Base-by-base conservation (phyloP, 2,113 vertebrate species). In the Melanerpes formicivorus region DNA sequence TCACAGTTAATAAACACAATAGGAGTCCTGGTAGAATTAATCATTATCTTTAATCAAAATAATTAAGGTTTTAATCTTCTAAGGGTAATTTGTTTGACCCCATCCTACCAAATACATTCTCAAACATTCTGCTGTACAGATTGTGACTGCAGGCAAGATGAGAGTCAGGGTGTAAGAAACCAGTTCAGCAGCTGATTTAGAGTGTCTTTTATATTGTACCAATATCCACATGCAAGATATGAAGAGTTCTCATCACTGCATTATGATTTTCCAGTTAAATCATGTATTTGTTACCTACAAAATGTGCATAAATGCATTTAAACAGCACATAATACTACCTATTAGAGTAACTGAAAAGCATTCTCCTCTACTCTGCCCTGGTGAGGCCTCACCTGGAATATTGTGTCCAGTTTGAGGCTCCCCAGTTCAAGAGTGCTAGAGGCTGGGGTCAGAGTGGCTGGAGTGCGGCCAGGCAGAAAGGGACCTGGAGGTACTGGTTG, bases 1-100 rank as follows among this genome's bases (percentile, higher is more conserved):
- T 83, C 81, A 74, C 74, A 69, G 70, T 94, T 95, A 90, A 86
- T 80, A 95, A 91, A 83, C 75, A 93, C 65, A 84, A 55, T 77
- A 93, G 63, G 42, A 89, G 30, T 32, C 59, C 74, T 40, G 40
- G 52, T 37, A 89, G 75, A 91, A 79, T 93, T 90, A 79, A 93
- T 88, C 69, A 87, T 81, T 72, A 62, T 62, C 78, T 93, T 94
- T 92, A 90, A 95, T 94, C 77, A 93, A 96, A 95, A 93, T 93
- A 90, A 97, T 95, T 90, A 93, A 81, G 63, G 34, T 62, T 94
- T 92, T 90, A 94, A 96, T 96, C 83, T 96, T 86, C 88, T 70
- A 75, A 90, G 92, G 92, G 88, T 94, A 96, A 96, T 97, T 96
- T 93, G 86, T 86, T 95, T 95, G 90, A 96, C 94, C 94, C 18